Conservation (phyloP, 1,140 invertebrate genomes). For the Lepidurus apus region DNA sequence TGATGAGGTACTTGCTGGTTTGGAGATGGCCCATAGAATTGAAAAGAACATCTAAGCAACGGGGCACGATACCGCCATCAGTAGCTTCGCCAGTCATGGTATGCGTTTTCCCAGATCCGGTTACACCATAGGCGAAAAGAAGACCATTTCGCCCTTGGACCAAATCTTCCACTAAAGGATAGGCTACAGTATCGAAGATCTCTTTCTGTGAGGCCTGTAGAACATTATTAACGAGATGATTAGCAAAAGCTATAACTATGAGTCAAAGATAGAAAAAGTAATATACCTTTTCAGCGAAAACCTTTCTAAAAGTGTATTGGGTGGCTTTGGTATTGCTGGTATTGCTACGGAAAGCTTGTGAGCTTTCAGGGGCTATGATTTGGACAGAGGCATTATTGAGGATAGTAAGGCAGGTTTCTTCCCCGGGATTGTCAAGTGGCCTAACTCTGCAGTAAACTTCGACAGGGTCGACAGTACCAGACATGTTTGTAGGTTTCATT, state of each 20-base stretch:
- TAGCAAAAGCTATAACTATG: slow-evolving; percentile 37
- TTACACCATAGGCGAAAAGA: slow-evolving; percentile 93
- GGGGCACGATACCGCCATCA: slow-evolving; percentile 78
- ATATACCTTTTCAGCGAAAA: slow-evolving; percentile 65
- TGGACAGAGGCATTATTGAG: slow-evolving; percentile 62
- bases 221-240: not conserved
- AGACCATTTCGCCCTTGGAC: slow-evolving; percentile 78
- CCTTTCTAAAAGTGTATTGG: slow-evolving; percentile 67
- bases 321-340: slow-evolving; percentile 54
- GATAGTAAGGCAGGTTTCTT: slow-evolving; percentile 64
- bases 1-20: slow-evolving; percentile 78
- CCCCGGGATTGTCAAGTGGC: slow-evolving; percentile 61
- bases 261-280: not conserved
- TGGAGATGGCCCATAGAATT: slow-evolving; percentile 71
- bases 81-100: slow-evolving; percentile 80
- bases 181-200: slow-evolving; percentile 75
- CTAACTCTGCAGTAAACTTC: slow-evolving; percentile 78
- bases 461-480: slow-evolving; percentile 54
- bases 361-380: slow-evolving; percentile 59
- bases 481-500: not conserved
- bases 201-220: slow-evolving; percentile 62
- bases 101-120: slow-evolving; percentile 93
- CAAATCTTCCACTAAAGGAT: slow-evolving; percentile 76
- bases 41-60: slow-evolving; percentile 85
- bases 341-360: slow-evolving; percentile 56